Evolutionary conservation across 2,113 vertebrate species (phyloP).

Genomic region (Chaetodon auriga): DNA sequence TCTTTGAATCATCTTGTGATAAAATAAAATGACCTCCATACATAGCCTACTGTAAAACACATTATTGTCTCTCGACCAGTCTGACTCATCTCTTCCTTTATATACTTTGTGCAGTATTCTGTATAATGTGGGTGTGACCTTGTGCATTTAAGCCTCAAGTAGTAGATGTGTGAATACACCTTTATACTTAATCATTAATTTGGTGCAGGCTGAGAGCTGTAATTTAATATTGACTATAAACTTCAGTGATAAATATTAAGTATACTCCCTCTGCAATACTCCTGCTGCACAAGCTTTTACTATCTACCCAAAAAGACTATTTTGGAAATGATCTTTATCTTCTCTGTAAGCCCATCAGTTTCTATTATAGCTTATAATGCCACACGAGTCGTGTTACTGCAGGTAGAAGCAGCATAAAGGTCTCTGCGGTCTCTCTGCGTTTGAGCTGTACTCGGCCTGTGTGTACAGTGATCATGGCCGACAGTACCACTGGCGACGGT

Average conservation of each 20-base stretch:
- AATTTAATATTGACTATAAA: conserved; percentile 8
- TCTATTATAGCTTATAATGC: conserved; percentile 69
- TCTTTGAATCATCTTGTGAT: not conserved
- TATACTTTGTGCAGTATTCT: conserved; percentile 4
- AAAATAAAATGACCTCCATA: not conserved
- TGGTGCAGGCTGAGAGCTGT: not conserved
- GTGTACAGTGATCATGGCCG: conserved; percentile 71
- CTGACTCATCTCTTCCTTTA: conserved; percentile 7
- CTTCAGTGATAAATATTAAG: not conserved
- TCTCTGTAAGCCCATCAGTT: conserved; percentile 65
- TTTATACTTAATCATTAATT: not conserved
- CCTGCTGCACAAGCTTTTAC: not conserved
- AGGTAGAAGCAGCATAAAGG: conserved; percentile 74
- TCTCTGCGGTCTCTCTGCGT: conserved; percentile 71
- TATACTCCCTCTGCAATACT: not conserved
- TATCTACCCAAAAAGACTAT: conserved; percentile 2
- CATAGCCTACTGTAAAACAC: not conserved
- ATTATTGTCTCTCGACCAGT: not conserved
- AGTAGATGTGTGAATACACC: not conserved
- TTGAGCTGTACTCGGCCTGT: conserved; percentile 35
- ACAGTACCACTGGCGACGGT: conserved; percentile 68
- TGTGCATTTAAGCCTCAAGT: not conserved
- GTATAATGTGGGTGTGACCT: not conserved
- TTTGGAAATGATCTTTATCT: conserved; percentile 61
- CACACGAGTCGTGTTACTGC: conserved; percentile 57